These are phyloP conservation scores for Noctuana brunneofusca DNA, from an alignment of 2,888 invertebrate genomes.

Conservation along the genomic window DNA sequence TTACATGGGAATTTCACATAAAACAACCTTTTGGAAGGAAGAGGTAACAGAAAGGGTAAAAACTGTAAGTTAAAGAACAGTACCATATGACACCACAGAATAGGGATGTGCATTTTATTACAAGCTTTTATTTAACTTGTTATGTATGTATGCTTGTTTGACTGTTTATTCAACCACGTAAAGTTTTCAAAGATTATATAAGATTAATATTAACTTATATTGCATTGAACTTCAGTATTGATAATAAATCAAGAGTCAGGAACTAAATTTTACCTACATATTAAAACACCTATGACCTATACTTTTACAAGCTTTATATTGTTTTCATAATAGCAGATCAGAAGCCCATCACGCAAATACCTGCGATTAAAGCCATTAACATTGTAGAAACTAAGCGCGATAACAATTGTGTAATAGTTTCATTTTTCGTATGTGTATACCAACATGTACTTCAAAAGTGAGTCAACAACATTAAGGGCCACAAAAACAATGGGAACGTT, in stretches of 20 bases:
- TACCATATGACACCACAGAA: too few species aligned
- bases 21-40: background rate
- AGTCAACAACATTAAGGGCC: constrained; percentile 28
- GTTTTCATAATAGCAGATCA: constrained; percentile 1
- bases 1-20: background rate
- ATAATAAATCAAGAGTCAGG: background rate
- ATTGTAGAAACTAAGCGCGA: constrained; percentile 11
- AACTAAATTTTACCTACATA: background rate
- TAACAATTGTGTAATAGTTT: constrained; percentile 12
- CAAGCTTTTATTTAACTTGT: too few species aligned
- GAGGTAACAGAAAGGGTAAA: too few species aligned
- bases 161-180: too few species aligned
- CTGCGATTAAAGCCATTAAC: constrained; percentile 1
- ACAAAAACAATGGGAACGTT: constrained; percentile 36
- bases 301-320: too few species aligned
- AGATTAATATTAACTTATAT: too few species aligned
- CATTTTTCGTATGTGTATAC: background rate
- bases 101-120: too few species aligned
- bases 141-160: too few species aligned
- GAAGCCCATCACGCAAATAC: background rate
- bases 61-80: too few species aligned
- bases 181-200: too few species aligned
- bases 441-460: constrained; percentile 17
- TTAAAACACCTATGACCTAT: background rate
- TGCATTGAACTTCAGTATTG: too few species aligned